Percentiles rank a stretch among this genome's conserved stretches.
Conservation (phyloP, 2,113 vertebrate genomes). For the Pholis gunnellus region DNA sequence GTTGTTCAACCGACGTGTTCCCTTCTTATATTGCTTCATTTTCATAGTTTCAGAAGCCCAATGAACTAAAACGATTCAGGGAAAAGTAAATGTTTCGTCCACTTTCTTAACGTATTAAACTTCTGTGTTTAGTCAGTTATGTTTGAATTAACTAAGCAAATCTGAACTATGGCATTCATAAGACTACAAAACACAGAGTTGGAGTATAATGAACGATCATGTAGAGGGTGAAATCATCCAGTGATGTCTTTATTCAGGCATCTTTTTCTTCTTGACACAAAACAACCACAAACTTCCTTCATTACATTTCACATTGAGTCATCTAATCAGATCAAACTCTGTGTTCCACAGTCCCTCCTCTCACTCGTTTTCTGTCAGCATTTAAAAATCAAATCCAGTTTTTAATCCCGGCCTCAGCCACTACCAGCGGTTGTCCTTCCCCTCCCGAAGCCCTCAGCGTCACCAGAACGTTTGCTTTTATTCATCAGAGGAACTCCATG, state of each 20-base stretch:
- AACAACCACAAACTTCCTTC: slow-evolving; percentile 6
- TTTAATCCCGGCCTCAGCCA: slow-evolving; percentile 33
- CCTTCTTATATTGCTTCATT: not conserved
- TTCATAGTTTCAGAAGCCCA: not conserved
- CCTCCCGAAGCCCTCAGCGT: slow-evolving; percentile 4
- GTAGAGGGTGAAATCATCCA: not conserved
- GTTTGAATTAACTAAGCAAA: no score
- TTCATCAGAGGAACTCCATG: slow-evolving; percentile 1
- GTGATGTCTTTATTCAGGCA: not conserved
- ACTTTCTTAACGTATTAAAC: no score
- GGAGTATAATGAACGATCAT: no score
- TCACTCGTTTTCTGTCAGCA: not conserved
- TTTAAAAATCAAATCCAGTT: slow-evolving; percentile 29
- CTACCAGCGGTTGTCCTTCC: slow-evolving; percentile 12
- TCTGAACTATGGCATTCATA: no score
- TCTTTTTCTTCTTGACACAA: slow-evolving; percentile 6
- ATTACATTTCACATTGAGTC: not conserved
- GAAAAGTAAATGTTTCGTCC: not conserved
- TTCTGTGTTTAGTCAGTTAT: no score
- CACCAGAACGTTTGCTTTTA: slow-evolving; percentile 18
- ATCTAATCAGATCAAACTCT: slow-evolving; percentile 8
- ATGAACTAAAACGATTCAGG: not conserved
- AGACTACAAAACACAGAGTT: no score
- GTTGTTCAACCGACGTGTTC: not conserved
- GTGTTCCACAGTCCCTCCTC: not conserved